A percentile compares a stretch with the other conserved stretches of the same genome.
Evolutionary conservation across 1,140 invertebrate species (phyloP).

Genomic region (Magallana ariakensis): DNA sequence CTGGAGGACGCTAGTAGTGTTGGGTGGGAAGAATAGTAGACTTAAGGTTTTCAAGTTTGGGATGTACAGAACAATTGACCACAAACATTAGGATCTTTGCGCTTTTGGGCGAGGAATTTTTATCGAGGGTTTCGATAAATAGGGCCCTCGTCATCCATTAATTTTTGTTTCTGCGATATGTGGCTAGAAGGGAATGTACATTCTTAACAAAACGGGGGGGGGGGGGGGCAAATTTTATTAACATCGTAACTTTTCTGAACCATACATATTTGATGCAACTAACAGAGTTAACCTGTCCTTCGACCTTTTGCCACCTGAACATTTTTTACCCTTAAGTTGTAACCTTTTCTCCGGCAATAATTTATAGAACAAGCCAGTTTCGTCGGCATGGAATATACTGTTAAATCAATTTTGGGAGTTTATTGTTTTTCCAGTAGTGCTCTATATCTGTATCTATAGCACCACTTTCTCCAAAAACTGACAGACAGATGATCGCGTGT

Average conservation of each 20-base stretch:
- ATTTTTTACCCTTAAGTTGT: neutral
- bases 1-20: too few relatives aligned
- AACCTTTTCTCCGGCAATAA: neutral
- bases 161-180: neutral
- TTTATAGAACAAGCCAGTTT: neutral
- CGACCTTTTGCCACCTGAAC: neutral
- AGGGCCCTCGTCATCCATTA: neutral
- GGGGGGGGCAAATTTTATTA: neutral
- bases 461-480: too few relatives aligned
- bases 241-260: neutral
- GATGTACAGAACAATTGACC: too few relatives aligned
- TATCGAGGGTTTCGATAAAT: neutral
- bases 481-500: too few relatives aligned
- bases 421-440: too few relatives aligned
- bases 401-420: neutral
- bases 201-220: neutral
- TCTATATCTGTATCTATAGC: too few relatives aligned
- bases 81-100: too few relatives aligned
- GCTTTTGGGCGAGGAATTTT: neutral
- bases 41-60: too few relatives aligned
- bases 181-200: conserved; percentile 9
- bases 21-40: too few relatives aligned
- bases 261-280: conserved; percentile 24
- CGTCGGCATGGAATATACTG: neutral
- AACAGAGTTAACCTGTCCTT: neutral